Evolutionary conservation across 1,140 invertebrate species (phyloP), one percentile per base, ranked within the genome.

Genomic region (Macrosteles quadrilineatus): DNA sequence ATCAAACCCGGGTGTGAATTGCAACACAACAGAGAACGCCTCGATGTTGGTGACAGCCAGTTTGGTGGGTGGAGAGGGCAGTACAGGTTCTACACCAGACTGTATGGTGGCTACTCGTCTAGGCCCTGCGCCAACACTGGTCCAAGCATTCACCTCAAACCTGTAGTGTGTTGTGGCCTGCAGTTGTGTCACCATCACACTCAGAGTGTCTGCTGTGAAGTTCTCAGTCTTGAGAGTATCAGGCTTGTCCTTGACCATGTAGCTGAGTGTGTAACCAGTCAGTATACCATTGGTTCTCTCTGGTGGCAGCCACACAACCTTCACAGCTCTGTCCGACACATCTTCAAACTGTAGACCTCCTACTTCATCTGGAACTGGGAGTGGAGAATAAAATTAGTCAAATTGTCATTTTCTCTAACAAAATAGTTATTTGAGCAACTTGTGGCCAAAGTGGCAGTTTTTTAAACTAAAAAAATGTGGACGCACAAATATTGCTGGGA

Each of bases 1-100:
- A 84, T 98, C 96, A 80, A 97, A 99, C 19, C 95, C 96, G 14
- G 97, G 97, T 4, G 93, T 95, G 78, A 99, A 99, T 83, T 98
- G 96, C 9, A 99, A 83, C 53, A 97, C 89, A 0, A 97, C 96
- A 6, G 95, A 97, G 80, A 96, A 94, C 0, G 96, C 93, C 76
- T 93, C 91, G 70, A 99, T 97, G 78, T 98, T 98, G 14, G 94
- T 96, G 1, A 99, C 84, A 0, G 93, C 96, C 29, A 99, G 83
- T 78, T 91, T 92, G 17, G 88, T 89, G 4, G 98, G 96, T 3
- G 96, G 89, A 74, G 88, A 87, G 0, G 98, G 98, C 31, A 97
- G 81, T 31, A 98, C 98, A 32, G 93, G 98, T 79, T 98, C 96
- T 53, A 99, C 94, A 3, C 97, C 97, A 0, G 96, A 98, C 81